A percentile compares a stretch with the other conserved stretches of the same genome.
Evolutionary conservation across 2,888 invertebrate species (phyloP).

Genomic region (Punctoribates punctum): DNA sequence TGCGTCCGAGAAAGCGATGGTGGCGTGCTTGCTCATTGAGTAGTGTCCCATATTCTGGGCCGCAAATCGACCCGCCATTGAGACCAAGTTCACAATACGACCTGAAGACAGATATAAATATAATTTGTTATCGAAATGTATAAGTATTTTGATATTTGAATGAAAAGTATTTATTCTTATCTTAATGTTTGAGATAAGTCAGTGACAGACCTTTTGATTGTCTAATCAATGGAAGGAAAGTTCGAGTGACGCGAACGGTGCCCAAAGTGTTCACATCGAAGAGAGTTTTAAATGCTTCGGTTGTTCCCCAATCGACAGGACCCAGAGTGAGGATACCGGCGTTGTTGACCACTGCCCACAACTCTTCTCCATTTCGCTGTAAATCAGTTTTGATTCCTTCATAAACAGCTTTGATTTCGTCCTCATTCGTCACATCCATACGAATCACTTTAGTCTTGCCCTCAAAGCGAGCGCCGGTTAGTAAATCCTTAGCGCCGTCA

Average conservation of each 20-base stretch:
- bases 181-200: neutral
- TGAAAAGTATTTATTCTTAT: too few relatives aligned
- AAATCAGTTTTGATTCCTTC: conserved; percentile 36
- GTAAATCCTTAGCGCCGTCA: conserved; percentile 36
- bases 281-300: conserved; percentile 53
- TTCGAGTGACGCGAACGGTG: conserved; percentile 51
- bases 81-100: conserved; percentile 51
- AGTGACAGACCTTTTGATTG: conserved; percentile 47
- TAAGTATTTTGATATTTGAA: too few relatives aligned
- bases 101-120: conserved; percentile 42
- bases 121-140: neutral
- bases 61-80: conserved; percentile 48
- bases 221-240: conserved; percentile 51
- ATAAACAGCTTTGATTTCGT: conserved; percentile 49
- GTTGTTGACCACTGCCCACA: conserved; percentile 59
- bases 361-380: conserved; percentile 49
- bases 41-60: conserved; percentile 43
- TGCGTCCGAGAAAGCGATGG: conserved; percentile 51
- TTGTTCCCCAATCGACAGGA: conserved; percentile 56
- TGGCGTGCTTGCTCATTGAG: conserved; percentile 52
- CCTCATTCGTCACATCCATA: conserved; percentile 53
- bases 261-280: conserved; percentile 52
- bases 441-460: conserved; percentile 50
- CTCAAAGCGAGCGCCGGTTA: neutral
- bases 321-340: conserved; percentile 56